Conservation (phyloP, 2,888 invertebrate genomes). For the Leucoma salicis region DNA sequence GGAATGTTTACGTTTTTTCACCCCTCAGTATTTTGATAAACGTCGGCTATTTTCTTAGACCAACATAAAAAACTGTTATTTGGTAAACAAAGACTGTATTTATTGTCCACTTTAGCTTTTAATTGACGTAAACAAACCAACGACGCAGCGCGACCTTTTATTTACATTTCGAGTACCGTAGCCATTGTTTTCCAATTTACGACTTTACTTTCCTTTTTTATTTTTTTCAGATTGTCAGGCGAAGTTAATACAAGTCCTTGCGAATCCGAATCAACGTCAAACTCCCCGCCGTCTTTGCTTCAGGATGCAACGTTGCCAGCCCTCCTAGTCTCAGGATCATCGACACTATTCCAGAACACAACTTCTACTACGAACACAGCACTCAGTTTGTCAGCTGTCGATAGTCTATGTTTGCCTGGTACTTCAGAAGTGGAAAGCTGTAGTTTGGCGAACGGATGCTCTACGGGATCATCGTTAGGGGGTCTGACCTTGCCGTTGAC, state of each 20-base stretch:
- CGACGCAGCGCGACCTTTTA: constrained; percentile 1
- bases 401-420: constrained; percentile 49
- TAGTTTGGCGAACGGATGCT: constrained; percentile 70
- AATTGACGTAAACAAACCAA: constrained; percentile 26
- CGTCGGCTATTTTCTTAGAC: constrained; percentile 20
- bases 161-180: constrained; percentile 7
- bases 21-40: constrained; percentile 26
- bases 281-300: constrained; percentile 78
- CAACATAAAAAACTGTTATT: constrained; percentile 33
- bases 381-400: constrained; percentile 45
- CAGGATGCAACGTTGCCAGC: constrained; percentile 72
- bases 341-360: constrained; percentile 69
- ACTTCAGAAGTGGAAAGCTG: constrained; percentile 61
- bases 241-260: constrained; percentile 81
- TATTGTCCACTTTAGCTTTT: constrained; percentile 17
- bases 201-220: not conserved
- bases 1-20: constrained; percentile 19
- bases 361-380: constrained; percentile 52
- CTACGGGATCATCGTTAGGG: constrained; percentile 51
- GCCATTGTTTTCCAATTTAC: constrained; percentile 10
- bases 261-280: constrained; percentile 84
- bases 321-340: constrained; percentile 68
- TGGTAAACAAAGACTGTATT: constrained; percentile 27
- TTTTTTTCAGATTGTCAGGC: constrained; percentile 61
- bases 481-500: constrained; percentile 69